Evolutionary conservation across 1,140 invertebrate species (phyloP), one percentile per base, ranked within the genome.

Genomic region (Polyergus mexicanus): DNA sequence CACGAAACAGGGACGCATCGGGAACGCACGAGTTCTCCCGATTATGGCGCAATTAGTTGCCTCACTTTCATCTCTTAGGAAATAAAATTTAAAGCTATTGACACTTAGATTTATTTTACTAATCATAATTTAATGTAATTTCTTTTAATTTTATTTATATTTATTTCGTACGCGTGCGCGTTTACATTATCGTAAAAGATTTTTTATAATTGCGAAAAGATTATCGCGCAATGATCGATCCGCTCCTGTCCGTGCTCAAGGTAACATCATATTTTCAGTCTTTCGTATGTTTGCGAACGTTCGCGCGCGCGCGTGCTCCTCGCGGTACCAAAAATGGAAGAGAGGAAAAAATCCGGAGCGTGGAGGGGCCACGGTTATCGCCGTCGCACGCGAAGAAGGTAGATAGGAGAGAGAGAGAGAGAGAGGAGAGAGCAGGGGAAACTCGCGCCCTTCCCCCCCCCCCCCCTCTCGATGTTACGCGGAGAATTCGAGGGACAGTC

Each of bases 401-500:
- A 47, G 44, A 44, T 11, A 38, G 35, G 11, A 44, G 44, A 47
- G 13, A 47, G 38, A 41, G 8, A 47, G 44, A 47, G 10, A 51
- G 16, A 51, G 19, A 3, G 10, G 25, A 41, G 22, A 38, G 60
- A 22, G 10, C 3, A n/a, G 32, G 32, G 69, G 69, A 88, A 88
- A 41, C 54, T 84, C 75, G 87, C 78, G 87, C 62, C 76, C n/a
- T n/a, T n/a, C n/a, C n/a, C n/a, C n/a, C n/a, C n/a, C n/a, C n/a
- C n/a, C n/a, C 90, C 68, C 88, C 85, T 87, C 54, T 89, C 86
- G 89, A 92, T 92, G 92, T 93, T 91, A 91, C 91, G 89, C 89
- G 75, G 85, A 84, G 93, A 93, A 92, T 92, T 91, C 89, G 86
- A 91, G 88, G 63, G 47, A 51, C 88, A 91, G 92, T 93, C 92